Evolutionary conservation across 1,140 invertebrate genomes (phyloP).

Genomic region (Zaprionus lachaisei): DNA sequence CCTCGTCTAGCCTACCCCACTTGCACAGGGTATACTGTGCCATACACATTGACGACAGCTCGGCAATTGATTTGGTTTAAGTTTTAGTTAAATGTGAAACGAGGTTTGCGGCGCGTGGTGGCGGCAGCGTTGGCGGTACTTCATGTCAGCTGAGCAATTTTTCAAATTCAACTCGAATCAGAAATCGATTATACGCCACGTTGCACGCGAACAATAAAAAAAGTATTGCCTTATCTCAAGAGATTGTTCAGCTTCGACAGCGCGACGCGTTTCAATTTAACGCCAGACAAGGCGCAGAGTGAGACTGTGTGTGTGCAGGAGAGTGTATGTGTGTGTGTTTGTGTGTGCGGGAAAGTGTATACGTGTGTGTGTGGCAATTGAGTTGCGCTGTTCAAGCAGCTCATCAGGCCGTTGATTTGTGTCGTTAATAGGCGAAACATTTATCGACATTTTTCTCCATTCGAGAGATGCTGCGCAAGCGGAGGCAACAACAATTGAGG

Average conservation of each 20-base stretch:
- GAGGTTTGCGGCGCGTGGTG: constrained; percentile 11
- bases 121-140: background rate
- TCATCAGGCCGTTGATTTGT: constrained; percentile 51
- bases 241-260: constrained; percentile 36
- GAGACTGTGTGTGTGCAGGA: constrained; percentile 7
- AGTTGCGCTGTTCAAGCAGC: constrained; percentile 21
- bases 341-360: background rate
- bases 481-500: constrained; percentile 61
- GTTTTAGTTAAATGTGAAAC: constrained; percentile 55
- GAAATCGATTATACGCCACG: constrained; percentile 82
- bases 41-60: constrained; percentile 26
- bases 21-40: background rate
- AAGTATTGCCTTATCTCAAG: constrained; percentile 37
- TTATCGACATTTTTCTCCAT: constrained; percentile 35
- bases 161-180: constrained; percentile 29
- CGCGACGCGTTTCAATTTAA: constrained; percentile 69
- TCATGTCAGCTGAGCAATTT: constrained; percentile 37
- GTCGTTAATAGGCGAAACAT: constrained; percentile 60
- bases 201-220: constrained; percentile 48
- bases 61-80: constrained; percentile 65
- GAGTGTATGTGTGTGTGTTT: constrained; percentile 5
- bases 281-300: constrained; percentile 47
- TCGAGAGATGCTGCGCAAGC: constrained; percentile 23
- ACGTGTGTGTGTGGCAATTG: constrained; percentile 48
- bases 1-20: background rate